Evolutionary conservation across 2,113 vertebrate species (phyloP).

Genomic region (Malurus elegans): DNA sequence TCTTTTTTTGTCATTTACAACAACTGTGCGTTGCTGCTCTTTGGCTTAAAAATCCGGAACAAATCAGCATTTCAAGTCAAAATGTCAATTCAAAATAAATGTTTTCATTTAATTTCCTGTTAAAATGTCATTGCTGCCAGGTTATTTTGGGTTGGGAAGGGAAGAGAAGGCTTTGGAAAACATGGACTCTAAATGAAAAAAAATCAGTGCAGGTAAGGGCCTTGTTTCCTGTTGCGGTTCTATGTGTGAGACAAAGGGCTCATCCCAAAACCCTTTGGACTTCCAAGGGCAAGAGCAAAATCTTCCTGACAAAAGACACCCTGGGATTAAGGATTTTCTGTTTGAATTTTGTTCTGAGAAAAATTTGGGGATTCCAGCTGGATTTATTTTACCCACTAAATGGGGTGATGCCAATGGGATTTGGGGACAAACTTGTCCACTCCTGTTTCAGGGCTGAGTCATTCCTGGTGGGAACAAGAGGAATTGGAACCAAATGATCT

Average conservation of each 20-base stretch:
- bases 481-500: not conserved
- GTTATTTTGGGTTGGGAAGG: not conserved
- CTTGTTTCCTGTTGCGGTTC: not conserved
- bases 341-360: not conserved
- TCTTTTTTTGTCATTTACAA: not conserved
- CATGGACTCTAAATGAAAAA: not conserved
- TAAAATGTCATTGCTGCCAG: conserved; percentile 53
- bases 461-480: not conserved
- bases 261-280: not conserved
- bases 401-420: not conserved
- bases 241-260: accelerated
- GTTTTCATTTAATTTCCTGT: conserved; percentile 53
- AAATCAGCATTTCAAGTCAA: conserved; percentile 51
- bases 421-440: accelerated
- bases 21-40: not conserved
- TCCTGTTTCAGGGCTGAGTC: not conserved
- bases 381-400: not conserved
- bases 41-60: not conserved
- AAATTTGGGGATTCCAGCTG: not conserved
- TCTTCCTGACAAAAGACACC: not conserved
- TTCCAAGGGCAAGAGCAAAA: not conserved
- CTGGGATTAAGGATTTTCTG: not conserved
- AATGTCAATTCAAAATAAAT: conserved; percentile 60
- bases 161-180: not conserved
- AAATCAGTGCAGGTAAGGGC: not conserved